These are phyloP conservation scores for Tiliacea citrago DNA, from an alignment of 2,888 invertebrate species.

Conservation along the genomic window DNA sequence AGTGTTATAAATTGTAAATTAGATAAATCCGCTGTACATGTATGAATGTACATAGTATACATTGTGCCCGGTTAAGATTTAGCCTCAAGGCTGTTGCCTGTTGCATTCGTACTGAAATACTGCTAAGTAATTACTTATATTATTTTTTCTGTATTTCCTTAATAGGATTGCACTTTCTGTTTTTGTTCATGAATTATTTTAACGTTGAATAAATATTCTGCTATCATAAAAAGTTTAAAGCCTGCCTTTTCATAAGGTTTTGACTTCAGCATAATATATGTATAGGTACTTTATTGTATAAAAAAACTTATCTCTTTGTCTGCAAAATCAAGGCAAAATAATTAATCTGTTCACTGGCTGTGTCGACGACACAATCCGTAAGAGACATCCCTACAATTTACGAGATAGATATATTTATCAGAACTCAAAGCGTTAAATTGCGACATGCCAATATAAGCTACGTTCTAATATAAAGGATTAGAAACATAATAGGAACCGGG, in stretches of 20 bases:
- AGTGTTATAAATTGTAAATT: slow-evolving; percentile 52
- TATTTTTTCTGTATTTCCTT: slow-evolving; percentile 2
- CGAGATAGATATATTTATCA: slow-evolving; percentile 36
- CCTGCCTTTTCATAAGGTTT: too few species aligned
- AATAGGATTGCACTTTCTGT: neutral
- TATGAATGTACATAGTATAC: slow-evolving; percentile 2
- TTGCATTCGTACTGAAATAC: slow-evolving; percentile 21
- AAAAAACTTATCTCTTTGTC: neutral
- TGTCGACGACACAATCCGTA: slow-evolving; percentile 30
- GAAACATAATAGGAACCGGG: slow-evolving; percentile 70
- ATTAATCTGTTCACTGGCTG: slow-evolving; percentile 40
- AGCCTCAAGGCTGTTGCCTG: slow-evolving; percentile 17
- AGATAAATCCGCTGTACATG: slow-evolving; percentile 37
- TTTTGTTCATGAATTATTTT: neutral
- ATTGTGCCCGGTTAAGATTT: slow-evolving; percentile 12
- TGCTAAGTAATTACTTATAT: too few species aligned
- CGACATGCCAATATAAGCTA: slow-evolving; percentile 61
- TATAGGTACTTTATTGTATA: too few species aligned
- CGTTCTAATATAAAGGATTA: slow-evolving; percentile 71
- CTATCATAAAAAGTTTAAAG: too few species aligned
- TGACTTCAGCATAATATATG: neutral
- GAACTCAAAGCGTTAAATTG: slow-evolving; percentile 38
- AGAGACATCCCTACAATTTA: slow-evolving; percentile 16
- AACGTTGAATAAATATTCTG: neutral
- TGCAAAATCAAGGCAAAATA: slow-evolving; percentile 11